phyloP scores from a whole-genome alignment of 2,113 vertebrate species.

The Ginglymostoma cirratum region DNA sequence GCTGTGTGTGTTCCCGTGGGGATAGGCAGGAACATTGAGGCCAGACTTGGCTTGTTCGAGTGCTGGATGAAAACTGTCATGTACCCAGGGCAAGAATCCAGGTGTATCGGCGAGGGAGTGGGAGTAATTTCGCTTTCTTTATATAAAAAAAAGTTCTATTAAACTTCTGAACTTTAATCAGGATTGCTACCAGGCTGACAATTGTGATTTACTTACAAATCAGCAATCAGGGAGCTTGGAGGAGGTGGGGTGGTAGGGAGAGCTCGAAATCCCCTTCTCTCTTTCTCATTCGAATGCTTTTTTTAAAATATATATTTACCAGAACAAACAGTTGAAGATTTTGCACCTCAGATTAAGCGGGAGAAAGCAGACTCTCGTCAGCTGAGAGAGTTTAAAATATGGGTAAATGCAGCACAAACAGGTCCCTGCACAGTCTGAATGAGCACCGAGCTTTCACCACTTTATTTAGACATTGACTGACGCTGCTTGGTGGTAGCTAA shows the following conservation, averaged over 20 bases:
- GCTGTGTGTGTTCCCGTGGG: conserved; percentile 75
- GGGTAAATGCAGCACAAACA: background rate
- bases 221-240: conserved; percentile 58
- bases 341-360: background rate
- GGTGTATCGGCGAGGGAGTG: conserved; percentile 82
- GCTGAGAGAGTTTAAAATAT: background rate
- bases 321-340: background rate
- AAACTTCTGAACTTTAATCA: conserved; percentile 98
- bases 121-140: conserved; percentile 82
- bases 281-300: background rate
- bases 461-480: background rate
- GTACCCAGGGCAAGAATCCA: conserved; percentile 84
- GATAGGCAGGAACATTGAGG: conserved; percentile 96
- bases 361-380: background rate
- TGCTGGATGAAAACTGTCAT: conserved; percentile 81
- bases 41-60: conserved; percentile 75
- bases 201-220: conserved; percentile 73
- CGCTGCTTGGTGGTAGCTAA: background rate
- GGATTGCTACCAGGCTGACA: conserved; percentile 84
- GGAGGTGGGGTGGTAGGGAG: background rate
- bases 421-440: background rate
- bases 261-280: background rate
- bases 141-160: conserved; percentile 77
- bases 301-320: background rate
- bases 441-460: background rate